These are phyloP conservation scores for Meandrusa payeni DNA, from an alignment of 2,888 invertebrate genomes.

Conservation along the genomic window DNA sequence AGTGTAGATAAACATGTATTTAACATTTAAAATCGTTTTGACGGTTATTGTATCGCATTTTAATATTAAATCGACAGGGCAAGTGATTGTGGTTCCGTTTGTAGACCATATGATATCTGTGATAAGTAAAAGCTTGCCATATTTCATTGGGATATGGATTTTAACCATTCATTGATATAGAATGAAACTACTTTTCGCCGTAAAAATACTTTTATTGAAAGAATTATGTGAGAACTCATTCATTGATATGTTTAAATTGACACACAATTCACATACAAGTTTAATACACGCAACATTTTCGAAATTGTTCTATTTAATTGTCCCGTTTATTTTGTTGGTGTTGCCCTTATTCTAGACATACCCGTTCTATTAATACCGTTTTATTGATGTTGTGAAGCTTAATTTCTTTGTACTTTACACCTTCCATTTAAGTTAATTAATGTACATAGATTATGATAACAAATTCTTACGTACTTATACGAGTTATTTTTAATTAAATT, in stretches of 20 bases:
- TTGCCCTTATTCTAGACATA: conserved; percentile 8
- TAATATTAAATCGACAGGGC: too few species aligned
- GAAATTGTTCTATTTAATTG: not conserved
- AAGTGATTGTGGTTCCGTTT: too few species aligned
- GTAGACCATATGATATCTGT: conserved; percentile 3
- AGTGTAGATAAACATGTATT: too few species aligned
- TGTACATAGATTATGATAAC: too few species aligned
- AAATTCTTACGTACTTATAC: too few species aligned
- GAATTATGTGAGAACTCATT: too few species aligned
- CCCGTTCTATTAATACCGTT: conserved; percentile 3
- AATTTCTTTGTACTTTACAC: not conserved
- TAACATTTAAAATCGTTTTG: too few species aligned
- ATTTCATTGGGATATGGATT: conserved; percentile 5
- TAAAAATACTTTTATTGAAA: too few species aligned
- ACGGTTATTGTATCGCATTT: too few species aligned
- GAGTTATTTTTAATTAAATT: too few species aligned
- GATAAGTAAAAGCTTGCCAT: not conserved
- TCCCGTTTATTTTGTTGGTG: conserved; percentile 12
- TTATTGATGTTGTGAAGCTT: conserved; percentile 20
- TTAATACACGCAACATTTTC: conserved; percentile 15
- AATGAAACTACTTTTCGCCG: too few species aligned
- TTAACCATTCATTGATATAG: not conserved
- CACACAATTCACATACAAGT: conserved; percentile 5
- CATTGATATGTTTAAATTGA: not conserved
- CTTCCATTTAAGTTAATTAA: too few species aligned